Conservation (phyloP, 2,888 invertebrate genomes). For the Phengaris arion region DNA sequence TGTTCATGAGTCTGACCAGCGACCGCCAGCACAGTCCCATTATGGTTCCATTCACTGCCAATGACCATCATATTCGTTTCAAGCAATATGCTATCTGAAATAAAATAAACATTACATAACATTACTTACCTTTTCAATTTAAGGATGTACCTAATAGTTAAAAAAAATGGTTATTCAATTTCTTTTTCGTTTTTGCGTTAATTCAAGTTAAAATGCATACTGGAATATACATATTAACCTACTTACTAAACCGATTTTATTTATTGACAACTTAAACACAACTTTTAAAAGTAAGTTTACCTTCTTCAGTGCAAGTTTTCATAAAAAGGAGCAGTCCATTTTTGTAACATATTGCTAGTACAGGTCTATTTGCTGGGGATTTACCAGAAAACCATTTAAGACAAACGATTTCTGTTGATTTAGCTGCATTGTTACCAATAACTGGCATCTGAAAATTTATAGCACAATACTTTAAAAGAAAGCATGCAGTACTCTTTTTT, state of each 20-base stretch:
- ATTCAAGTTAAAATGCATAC: no score
- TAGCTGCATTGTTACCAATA: slow-evolving; percentile 80
- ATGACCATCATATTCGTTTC: slow-evolving; percentile 90
- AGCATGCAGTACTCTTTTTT: no score
- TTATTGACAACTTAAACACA: neutral
- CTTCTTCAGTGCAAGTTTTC: slow-evolving; percentile 92
- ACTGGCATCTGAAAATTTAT: slow-evolving; percentile 83
- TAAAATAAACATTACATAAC: neutral
- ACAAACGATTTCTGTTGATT: slow-evolving; percentile 83
- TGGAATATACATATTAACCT: no score
- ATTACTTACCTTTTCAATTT: no score
- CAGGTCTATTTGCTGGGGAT: slow-evolving; percentile 86
- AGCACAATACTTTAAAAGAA: neutral
- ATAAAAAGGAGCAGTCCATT: slow-evolving; percentile 93
- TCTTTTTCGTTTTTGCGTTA: no score
- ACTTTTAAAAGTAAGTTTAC: slow-evolving; percentile 58
- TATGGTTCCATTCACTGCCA: slow-evolving; percentile 95
- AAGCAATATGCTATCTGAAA: slow-evolving; percentile 88
- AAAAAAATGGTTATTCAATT: no score
- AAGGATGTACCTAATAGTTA: no score
- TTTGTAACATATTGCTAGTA: slow-evolving; percentile 92
- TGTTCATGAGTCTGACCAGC: slow-evolving; percentile 84
- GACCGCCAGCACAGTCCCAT: slow-evolving; percentile 92
- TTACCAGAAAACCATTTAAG: slow-evolving; percentile 94
- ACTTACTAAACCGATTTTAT: no score